phyloP scores from a whole-genome alignment of 2,888 invertebrate genomes.

The Pherbina coryleti region DNA sequence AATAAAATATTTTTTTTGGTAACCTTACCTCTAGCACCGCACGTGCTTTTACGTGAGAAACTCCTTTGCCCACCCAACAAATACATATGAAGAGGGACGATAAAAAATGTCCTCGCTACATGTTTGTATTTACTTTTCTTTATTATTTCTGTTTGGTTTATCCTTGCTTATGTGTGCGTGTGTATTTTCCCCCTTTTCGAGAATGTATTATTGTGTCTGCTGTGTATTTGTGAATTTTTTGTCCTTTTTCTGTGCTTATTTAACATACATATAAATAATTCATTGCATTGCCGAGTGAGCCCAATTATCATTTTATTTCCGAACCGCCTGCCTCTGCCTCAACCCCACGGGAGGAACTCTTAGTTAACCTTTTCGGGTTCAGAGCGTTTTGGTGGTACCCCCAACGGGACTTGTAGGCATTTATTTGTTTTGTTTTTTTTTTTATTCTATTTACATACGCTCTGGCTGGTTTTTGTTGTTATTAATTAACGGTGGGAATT shows the following conservation, averaged over 20 bases:
- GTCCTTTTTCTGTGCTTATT: slow-evolving; percentile 43
- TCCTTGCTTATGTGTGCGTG: neutral
- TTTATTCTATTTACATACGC: slow-evolving; percentile 9
- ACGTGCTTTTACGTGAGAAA: neutral
- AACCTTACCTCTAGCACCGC: neutral
- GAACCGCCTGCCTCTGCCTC: neutral
- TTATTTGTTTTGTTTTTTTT: neutral
- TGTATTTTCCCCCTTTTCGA: neutral
- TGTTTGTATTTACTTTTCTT: neutral
- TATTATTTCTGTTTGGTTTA: neutral
- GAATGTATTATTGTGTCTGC: neutral
- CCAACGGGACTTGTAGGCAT: no score
- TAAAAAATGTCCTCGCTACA: no score
- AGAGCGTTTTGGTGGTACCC: no score
- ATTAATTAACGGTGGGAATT: neutral
- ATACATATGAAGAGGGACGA: neutral
- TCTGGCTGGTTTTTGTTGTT: neutral
- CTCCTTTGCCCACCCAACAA: neutral
- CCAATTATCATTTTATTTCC: slow-evolving; percentile 62
- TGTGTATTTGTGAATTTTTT: neutral
- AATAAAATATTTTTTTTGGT: slow-evolving; percentile 8
- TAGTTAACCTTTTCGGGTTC: no score
- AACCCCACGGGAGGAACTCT: neutral
- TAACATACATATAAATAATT: slow-evolving; percentile 62
- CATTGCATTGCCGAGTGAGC: slow-evolving; percentile 56